Base-by-base conservation (phyloP, 2,113 vertebrate species). In the Sinocyclocheilus anophthalmus region DNA sequence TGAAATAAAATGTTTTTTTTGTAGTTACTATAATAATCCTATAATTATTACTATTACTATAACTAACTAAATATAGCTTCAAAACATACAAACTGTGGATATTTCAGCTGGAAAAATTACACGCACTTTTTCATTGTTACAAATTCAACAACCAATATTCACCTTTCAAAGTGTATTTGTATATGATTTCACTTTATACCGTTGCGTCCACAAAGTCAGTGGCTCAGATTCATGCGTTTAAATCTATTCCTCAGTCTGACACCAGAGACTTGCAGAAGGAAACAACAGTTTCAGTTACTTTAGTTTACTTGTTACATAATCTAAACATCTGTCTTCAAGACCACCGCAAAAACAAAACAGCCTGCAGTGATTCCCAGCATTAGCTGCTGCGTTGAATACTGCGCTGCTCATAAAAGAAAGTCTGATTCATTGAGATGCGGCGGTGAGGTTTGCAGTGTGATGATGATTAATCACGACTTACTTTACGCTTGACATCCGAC, bases 401-500 rank as follows among this genome's bases (percentile, higher is more conserved):
- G 33, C 22, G 3, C 53, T 59, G 53, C 53, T 57, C 2, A 39
- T 24, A 83, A 83, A 12, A 37, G n/a, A 5, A 81, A 42, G 12
- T 18, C 5, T 76, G n/a, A 30, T 11, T 76, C 1, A 81, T 63
- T 45, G 37, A 33, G 45, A 84, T 69, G 33, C 77, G 50, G 26
- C 42, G 7, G 14, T 63, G 33, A 80, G 57, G 78, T 80, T 2
- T 80, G 57, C 20, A 9, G 12, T 80, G 57, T 13, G 37, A 24
- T 45, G 24, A 76, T 42, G 8, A 42, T 2, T 45, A 2, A 45
- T 48, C 2, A 12, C 45, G 10, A 48, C 96, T 92, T 59, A 99
- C 97, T 96, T 99, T 98, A n/a, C 97, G 94, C 87, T 97, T 98
- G 89, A 99, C 97, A 0, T 99, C 97, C 0, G 96, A 98, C 63